Base-by-base conservation (phyloP, 2,797 vertebrate genomes). In the Xenops minutus region DNA sequence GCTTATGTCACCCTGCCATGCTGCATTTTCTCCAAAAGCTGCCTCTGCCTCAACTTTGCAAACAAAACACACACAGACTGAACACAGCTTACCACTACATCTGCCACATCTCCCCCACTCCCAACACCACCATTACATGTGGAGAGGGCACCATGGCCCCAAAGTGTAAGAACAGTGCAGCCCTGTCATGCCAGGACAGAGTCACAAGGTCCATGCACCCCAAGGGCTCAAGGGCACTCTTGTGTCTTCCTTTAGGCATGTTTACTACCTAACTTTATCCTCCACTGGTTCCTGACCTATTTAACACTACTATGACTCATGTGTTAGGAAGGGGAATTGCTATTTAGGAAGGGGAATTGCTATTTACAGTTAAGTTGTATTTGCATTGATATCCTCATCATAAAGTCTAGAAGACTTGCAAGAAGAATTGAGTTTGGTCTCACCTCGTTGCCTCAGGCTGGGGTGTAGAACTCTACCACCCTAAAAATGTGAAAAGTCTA, bases 101-200 rank as follows among this genome's bases (percentile, higher is more conserved):
- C 36, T 93, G 27, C 36, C 1, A 2, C 0, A 0, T 27, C 14
- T 12, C 43, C 21, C 49, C 16, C 1, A 2, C 14, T 56, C 44
- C 37, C 34, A 56, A 64, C 3, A 10, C 32, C 34, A 88, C 16
- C 29, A 26, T 11, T 15, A 37, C 43, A 66, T 34, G 30, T 16
- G 26, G 61, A 68, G 41, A n/a, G 64, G 15, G 7, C 30, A 43
- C 43, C 9, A 2, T 3, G 39, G 27, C 3, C 1, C 3, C 14
- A 41, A 23, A 36, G 32, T 7, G 18, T n/a, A 77, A 16, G 19
- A 74, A 21, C 24, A 55, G 24, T 6, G 26, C 36, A 83, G 32
- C 34, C 41, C 7, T 30, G 54, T 77, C 62, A 12, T n/a, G 15
- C 13, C 58, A 83, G 81, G 44, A 46, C 64, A 39, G 9, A 49